Evolutionary conservation across 2,113 vertebrate genomes (phyloP).

Genomic region (Helogale parvula): DNA sequence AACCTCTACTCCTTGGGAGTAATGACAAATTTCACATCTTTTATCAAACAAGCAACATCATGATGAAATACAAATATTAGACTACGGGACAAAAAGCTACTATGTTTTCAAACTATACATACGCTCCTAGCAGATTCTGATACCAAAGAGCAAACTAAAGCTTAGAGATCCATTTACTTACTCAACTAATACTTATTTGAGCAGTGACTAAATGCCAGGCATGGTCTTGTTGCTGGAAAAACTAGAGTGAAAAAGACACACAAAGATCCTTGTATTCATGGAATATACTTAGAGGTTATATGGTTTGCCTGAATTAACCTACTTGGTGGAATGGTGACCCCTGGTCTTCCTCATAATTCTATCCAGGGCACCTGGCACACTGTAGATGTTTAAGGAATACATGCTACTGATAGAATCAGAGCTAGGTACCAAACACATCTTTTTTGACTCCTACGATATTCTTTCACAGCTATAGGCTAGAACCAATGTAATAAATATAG

Average conservation of each 20-base stretch:
- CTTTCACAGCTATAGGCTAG: neutral
- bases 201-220: neutral
- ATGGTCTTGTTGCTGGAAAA: neutral
- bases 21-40: neutral
- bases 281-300: neutral
- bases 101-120: neutral
- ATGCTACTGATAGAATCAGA: neutral
- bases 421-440: neutral
- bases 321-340: neutral
- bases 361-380: neutral
- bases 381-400: neutral
- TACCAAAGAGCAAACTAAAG: neutral
- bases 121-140: neutral
- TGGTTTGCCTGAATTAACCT: neutral
- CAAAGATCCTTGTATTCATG: neutral
- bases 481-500: constrained; percentile 16
- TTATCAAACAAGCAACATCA: neutral
- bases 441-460: constrained; percentile 17
- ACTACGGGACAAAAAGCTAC: neutral
- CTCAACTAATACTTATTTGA: neutral
- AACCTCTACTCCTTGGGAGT: neutral
- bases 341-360: neutral
- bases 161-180: neutral
- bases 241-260: neutral
- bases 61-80: neutral